Evolutionary conservation across 2,797 vertebrate species (phyloP).

Genomic region (Paramormyrops hopkinsi): DNA sequence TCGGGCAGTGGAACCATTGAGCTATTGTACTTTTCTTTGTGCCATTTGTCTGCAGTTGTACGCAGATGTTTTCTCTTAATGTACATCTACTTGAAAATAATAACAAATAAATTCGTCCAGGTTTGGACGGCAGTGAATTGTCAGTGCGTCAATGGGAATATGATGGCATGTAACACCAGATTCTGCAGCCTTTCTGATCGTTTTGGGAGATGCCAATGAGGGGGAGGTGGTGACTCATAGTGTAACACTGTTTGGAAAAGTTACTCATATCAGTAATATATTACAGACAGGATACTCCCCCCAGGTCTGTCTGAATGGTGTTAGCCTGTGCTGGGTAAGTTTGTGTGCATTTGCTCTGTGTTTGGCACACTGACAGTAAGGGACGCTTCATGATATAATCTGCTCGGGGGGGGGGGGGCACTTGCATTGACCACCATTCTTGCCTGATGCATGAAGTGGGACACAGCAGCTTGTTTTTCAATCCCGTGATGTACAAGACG

Average conservation of each 20-base stretch:
- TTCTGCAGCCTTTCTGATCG: not conserved
- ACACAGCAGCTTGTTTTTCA: no score
- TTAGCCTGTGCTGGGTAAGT: not conserved
- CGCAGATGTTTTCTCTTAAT: not conserved
- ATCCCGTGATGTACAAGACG: not conserved
- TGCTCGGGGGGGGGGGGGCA: no score
- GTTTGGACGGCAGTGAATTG: not conserved
- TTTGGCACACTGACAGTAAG: not conserved
- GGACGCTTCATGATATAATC: not conserved
- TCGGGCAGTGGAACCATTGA: not conserved
- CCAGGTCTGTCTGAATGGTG: not conserved
- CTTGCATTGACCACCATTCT: no score
- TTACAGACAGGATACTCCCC: not conserved
- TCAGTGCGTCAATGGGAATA: not conserved
- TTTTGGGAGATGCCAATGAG: not conserved
- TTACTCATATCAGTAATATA: not conserved
- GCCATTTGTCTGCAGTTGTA: not conserved
- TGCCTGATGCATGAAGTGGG: no score
- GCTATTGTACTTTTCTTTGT: not conserved
- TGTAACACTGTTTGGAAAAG: not conserved
- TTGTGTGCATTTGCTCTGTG: not conserved
- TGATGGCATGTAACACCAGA: not conserved
- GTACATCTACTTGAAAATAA: not conserved
- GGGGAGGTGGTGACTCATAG: not conserved
- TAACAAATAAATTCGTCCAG: not conserved